phyloP scores from a whole-genome alignment of 2,888 invertebrate genomes.

The Terebella lapidaria region DNA sequence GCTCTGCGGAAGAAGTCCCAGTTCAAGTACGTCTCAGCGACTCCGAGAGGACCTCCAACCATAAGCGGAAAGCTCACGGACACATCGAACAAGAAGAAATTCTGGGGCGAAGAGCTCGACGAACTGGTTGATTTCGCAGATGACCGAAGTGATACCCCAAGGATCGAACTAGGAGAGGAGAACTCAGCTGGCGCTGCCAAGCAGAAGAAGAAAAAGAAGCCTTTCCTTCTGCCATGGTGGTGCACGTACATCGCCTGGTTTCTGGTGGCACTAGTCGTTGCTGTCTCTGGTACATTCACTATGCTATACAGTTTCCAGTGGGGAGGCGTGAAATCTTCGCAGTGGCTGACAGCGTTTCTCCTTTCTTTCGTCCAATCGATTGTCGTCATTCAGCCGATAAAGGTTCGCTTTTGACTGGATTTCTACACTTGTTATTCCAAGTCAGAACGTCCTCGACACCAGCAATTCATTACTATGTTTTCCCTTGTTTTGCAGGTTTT shows the following conservation, averaged over 20 bases:
- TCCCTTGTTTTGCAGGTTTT: no score
- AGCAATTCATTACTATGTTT: no score
- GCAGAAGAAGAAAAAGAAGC: constrained; percentile 1
- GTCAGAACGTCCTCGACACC: no score
- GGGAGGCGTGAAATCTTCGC: constrained; percentile 33
- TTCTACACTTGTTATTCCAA: no score
- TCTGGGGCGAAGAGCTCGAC: neutral
- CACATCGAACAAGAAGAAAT: neutral
- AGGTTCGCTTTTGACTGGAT: constrained; percentile 33
- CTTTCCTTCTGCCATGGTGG: constrained; percentile 26
- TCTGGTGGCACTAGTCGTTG: constrained; percentile 26
- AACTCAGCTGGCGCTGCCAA: neutral
- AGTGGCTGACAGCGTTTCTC: constrained; percentile 36
- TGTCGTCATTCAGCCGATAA: constrained; percentile 32
- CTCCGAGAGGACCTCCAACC: neutral
- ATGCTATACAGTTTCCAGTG: constrained; percentile 38
- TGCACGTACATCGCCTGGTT: constrained; percentile 31
- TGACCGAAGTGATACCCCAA: neutral
- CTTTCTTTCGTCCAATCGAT: constrained; percentile 35
- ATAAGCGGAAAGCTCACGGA: neutral
- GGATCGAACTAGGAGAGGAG: neutral
- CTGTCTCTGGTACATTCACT: constrained; percentile 29
- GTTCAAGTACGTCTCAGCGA: neutral
- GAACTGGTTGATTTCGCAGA: neutral
- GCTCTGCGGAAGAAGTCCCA: neutral